Evolutionary conservation across 2,888 invertebrate genomes (phyloP).

Genomic region (Ectropis crepuscularia): DNA sequence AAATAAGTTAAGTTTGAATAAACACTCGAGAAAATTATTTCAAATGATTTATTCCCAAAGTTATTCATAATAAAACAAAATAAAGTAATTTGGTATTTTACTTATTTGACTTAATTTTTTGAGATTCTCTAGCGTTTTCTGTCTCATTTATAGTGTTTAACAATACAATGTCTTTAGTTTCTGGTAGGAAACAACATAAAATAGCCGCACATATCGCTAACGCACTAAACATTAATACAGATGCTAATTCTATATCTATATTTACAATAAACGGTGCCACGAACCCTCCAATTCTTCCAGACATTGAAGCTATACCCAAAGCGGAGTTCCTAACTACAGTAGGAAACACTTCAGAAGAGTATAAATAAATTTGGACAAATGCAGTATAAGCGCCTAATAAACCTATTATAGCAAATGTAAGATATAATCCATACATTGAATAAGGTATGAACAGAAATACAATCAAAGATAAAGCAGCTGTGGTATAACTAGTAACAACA

Average conservation of each 20-base stretch:
- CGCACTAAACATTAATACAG: constrained; percentile 68
- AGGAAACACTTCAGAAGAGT: constrained; percentile 91
- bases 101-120: constrained; percentile 13
- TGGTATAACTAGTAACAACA: constrained; percentile 60
- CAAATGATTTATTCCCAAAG: too few species aligned
- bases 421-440: constrained; percentile 70
- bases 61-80: too few species aligned
- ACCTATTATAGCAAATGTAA: constrained; percentile 89
- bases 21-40: too few species aligned
- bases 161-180: constrained; percentile 71
- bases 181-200: constrained; percentile 69
- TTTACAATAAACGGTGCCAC: constrained; percentile 88
- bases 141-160: constrained; percentile 70
- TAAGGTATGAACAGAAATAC: constrained; percentile 68
- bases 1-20: too few species aligned
- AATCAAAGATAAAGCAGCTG: constrained; percentile 63
- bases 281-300: constrained; percentile 88
- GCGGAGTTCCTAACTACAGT: constrained; percentile 92
- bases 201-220: constrained; percentile 65
- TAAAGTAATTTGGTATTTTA: not conserved
- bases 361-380: constrained; percentile 88
- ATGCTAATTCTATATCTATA: constrained; percentile 70
- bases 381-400: constrained; percentile 89
- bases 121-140: constrained; percentile 46
- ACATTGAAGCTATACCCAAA: constrained; percentile 89